Evolutionary conservation across 2,797 vertebrate species (phyloP).

Genomic region (Gallinago nigripennis): DNA sequence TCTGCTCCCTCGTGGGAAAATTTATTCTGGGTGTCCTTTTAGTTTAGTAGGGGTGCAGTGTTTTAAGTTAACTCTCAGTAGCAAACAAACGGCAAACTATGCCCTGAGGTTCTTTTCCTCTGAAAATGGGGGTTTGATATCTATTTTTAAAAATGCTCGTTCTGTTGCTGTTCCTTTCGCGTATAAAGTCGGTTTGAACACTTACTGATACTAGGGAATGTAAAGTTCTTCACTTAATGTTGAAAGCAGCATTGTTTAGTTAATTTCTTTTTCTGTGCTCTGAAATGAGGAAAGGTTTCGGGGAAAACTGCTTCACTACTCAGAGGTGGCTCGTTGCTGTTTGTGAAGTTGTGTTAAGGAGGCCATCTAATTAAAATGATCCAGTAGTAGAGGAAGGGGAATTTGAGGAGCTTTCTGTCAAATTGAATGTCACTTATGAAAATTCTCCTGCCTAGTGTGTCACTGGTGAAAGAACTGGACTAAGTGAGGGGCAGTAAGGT

Average conservation of each 20-base stretch:
- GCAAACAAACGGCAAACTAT: neutral
- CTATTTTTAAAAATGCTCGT: fast-evolving
- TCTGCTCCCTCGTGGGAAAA: neutral
- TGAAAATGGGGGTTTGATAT: neutral
- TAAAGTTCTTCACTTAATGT: neutral
- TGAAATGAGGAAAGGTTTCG: neutral
- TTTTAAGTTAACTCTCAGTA: neutral
- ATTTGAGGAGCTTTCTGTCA: neutral
- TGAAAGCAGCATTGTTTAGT: fast-evolving
- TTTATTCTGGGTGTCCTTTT: neutral
- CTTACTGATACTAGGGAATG: neutral
- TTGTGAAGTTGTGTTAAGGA: neutral
- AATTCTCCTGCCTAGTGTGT: neutral
- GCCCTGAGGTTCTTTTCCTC: neutral
- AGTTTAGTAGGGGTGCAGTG: neutral
- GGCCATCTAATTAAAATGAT: neutral
- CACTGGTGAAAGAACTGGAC: neutral
- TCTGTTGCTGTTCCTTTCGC: neutral
- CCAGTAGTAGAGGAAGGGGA: neutral
- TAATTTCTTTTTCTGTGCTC: neutral
- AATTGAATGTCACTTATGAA: neutral
- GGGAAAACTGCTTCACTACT: neutral
- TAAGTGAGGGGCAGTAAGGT: neutral
- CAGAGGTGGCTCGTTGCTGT: neutral
- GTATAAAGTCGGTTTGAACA: neutral